Percentiles rank a stretch among this genome's conserved stretches.
Evolutionary conservation across 2,888 invertebrate species (phyloP).

Genomic region (Zele albiditarsus): DNA sequence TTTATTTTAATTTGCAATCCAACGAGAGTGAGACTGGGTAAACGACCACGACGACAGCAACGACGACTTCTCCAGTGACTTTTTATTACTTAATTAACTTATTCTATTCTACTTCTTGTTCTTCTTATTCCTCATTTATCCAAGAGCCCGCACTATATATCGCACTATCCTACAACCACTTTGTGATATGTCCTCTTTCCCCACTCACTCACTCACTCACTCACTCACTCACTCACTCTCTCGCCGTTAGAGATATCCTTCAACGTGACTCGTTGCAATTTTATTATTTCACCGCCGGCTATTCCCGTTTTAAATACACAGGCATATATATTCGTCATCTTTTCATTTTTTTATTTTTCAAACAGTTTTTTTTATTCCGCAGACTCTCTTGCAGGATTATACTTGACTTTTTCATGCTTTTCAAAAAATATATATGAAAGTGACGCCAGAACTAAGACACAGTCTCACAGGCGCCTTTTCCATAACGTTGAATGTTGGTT

Average conservation of each 20-base stretch:
- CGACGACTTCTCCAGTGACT: conserved; percentile 57
- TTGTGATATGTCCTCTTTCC: conserved; percentile 16
- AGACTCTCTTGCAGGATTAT: too few relatives aligned
- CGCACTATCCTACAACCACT: conserved; percentile 20
- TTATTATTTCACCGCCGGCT: conserved; percentile 23
- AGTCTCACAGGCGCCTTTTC: neutral
- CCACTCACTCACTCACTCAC: too few relatives aligned
- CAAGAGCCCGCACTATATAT: neutral
- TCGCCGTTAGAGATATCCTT: neutral
- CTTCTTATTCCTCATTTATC: conserved; percentile 49
- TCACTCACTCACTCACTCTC: neutral
- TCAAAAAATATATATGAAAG: neutral
- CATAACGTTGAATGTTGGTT: neutral
- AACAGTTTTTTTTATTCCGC: conserved; percentile 6
- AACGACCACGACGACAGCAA: conserved; percentile 22
- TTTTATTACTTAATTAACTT: conserved; percentile 71
- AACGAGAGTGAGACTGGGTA: conserved; percentile 34
- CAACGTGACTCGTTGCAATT: conserved; percentile 31
- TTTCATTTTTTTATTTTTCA: neutral
- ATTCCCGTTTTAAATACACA: neutral
- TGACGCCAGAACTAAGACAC: neutral
- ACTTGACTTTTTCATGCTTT: too few relatives aligned
- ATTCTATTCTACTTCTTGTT: conserved; percentile 52
- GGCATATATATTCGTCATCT: conserved; percentile 18
- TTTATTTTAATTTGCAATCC: conserved; percentile 69